Percentiles rank a stretch among this genome's conserved stretches.
Conservation (phyloP, 1,140 invertebrate genomes). For the Lepidostoma basale region DNA sequence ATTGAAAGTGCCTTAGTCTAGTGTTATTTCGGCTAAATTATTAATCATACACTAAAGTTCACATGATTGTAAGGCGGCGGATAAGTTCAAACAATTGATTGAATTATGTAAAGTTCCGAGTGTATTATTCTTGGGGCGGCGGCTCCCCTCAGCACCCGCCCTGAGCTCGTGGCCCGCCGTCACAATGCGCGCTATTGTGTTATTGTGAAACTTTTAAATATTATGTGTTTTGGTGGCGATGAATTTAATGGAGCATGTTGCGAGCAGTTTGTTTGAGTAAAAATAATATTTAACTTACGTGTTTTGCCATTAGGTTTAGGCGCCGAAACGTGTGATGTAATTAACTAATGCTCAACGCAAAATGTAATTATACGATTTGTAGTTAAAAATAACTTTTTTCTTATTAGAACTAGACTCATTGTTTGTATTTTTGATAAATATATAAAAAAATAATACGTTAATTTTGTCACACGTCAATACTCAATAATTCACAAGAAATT, state of each 20-base stretch:
- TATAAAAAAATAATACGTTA: too few species aligned
- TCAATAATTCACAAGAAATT: too few species aligned
- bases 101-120: conserved; percentile 40
- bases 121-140: conserved; percentile 40
- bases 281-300: too few species aligned
- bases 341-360: too few species aligned
- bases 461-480: too few species aligned
- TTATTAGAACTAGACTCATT: too few species aligned
- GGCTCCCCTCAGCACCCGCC: not conserved
- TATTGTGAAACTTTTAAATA: conserved; percentile 29
- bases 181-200: conserved; percentile 18
- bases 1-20: conserved; percentile 8
- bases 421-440: too few species aligned
- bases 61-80: conserved; percentile 34
- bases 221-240: conserved; percentile 18
- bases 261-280: conserved; percentile 1
- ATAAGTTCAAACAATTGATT: conserved; percentile 43
- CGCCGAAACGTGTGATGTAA: too few species aligned
- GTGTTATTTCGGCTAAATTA: conserved; percentile 42
- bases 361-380: too few species aligned
- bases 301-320: too few species aligned
- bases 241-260: conserved; percentile 17
- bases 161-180: not conserved
- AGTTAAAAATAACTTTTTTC: too few species aligned
- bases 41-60: conserved; percentile 46